A percentile compares a stretch with the other conserved stretches of the same genome.
Evolutionary conservation across 64 coral and sea anemone species (phyloP).

Genomic region (Hydrozoanthus tunicans): DNA sequence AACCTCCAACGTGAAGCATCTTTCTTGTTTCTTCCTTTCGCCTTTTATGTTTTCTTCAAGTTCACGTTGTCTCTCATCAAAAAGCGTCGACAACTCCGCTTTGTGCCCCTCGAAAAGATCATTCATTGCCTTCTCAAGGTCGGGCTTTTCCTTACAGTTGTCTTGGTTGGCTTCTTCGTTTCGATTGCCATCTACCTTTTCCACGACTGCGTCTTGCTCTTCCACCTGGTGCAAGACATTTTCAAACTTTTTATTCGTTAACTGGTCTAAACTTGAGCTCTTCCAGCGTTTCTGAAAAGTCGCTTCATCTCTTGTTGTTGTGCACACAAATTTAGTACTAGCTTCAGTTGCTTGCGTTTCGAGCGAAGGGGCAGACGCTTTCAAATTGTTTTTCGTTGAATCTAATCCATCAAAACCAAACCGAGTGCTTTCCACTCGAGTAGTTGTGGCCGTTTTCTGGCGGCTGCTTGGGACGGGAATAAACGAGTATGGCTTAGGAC

Average conservation of each 20-base stretch:
- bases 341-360: neutral
- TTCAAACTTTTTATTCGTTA: conserved; percentile 3
- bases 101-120: neutral
- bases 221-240: neutral
- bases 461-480: conserved; percentile 41
- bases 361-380: neutral
- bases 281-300: conserved; percentile 15
- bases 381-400: neutral
- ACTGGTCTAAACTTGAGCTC: conserved; percentile 41
- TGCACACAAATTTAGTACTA: neutral
- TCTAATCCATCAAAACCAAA: conserved; percentile 29
- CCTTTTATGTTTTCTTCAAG: conserved; percentile 9
- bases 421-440: conserved; percentile 22
- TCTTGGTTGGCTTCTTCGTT: neutral
- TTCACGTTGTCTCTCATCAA: conserved; percentile 25
- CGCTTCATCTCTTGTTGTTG: neutral
- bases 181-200: neutral
- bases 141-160: neutral
- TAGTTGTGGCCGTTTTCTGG: conserved; percentile 20
- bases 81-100: neutral
- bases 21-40: conserved; percentile 24
- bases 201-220: neutral
- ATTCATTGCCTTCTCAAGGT: neutral
- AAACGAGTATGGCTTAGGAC: conserved; percentile 13
- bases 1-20: conserved; percentile 20